Percentiles rank a stretch among this genome's conserved stretches.
Conservation (phyloP, 2,113 vertebrate species). For the Casuarius casuarius region DNA sequence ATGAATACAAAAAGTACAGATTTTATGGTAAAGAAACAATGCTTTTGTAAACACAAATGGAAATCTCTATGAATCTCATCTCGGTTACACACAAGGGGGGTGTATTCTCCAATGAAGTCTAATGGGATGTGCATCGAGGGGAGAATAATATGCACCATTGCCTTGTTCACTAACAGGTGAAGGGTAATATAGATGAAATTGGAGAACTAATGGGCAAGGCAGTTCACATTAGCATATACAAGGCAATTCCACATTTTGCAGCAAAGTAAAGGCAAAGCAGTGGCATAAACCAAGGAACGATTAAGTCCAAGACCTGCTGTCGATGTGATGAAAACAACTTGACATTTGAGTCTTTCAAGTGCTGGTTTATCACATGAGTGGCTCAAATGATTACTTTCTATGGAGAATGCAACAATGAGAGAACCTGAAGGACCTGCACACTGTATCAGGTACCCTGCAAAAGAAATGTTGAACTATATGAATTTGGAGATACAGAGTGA, state of each 20-base stretch:
- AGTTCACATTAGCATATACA: conserved; percentile 57
- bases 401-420: conserved; percentile 56
- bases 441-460: background rate
- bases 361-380: conserved; percentile 71
- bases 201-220: conserved; percentile 63
- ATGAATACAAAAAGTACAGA: conserved; percentile 58
- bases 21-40: conserved; percentile 39
- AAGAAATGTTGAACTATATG: conserved; percentile 4
- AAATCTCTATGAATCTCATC: conserved; percentile 59
- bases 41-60: conserved; percentile 64
- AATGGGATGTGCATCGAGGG: conserved; percentile 63
- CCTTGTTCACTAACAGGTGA: conserved; percentile 66
- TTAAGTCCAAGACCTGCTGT: conserved; percentile 71
- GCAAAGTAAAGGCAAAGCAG: conserved; percentile 45
- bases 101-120: conserved; percentile 60
- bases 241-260: conserved; percentile 61
- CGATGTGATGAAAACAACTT: conserved; percentile 78
- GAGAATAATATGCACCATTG: conserved; percentile 51
- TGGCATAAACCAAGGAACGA: conserved; percentile 60
- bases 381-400: conserved; percentile 68
- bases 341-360: conserved; percentile 78
- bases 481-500: background rate
- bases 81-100: conserved; percentile 43
- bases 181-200: conserved; percentile 63
- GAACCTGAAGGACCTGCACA: conserved; percentile 16